phyloP scores from a whole-genome alignment of 2,113 vertebrate genomes.

The Arenaria interpres region DNA sequence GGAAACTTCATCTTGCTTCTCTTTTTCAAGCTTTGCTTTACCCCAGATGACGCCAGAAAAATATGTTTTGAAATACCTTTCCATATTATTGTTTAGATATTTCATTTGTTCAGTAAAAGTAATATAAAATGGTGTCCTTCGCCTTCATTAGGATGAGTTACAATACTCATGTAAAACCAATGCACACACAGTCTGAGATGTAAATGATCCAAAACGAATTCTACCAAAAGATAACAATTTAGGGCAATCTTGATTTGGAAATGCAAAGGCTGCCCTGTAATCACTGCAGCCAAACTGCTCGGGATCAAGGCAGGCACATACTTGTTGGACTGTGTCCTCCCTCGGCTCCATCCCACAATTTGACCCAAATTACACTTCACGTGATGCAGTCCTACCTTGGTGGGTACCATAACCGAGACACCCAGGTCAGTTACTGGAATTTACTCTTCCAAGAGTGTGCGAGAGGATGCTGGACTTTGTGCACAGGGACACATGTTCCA shows the following conservation, averaged over 20 bases:
- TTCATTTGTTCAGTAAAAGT: not conserved
- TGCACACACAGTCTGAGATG: accelerated
- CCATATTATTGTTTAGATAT: not conserved
- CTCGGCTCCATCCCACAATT: not conserved
- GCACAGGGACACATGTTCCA: not conserved
- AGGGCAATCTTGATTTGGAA: not conserved
- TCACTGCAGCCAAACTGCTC: not conserved
- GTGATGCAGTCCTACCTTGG: no score
- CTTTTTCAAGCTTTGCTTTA: not conserved
- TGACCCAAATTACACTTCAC: not conserved
- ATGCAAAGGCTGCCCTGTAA: not conserved
- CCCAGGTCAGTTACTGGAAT: not conserved
- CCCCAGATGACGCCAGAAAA: not conserved
- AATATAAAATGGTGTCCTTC: not conserved
- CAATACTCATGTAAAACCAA: not conserved
- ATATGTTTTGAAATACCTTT: not conserved
- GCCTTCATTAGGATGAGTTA: not conserved
- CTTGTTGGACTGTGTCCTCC: not conserved
- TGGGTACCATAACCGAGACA: not conserved
- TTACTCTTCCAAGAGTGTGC: not conserved
- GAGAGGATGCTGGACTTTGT: no score
- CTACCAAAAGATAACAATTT: not conserved
- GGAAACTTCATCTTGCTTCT: not conserved
- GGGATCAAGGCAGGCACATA: not conserved
- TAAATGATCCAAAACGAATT: not conserved